A percentile compares a stretch with the other conserved stretches of the same genome.
Conservation (phyloP, 2,888 invertebrate species). For the Morpho achilles region DNA sequence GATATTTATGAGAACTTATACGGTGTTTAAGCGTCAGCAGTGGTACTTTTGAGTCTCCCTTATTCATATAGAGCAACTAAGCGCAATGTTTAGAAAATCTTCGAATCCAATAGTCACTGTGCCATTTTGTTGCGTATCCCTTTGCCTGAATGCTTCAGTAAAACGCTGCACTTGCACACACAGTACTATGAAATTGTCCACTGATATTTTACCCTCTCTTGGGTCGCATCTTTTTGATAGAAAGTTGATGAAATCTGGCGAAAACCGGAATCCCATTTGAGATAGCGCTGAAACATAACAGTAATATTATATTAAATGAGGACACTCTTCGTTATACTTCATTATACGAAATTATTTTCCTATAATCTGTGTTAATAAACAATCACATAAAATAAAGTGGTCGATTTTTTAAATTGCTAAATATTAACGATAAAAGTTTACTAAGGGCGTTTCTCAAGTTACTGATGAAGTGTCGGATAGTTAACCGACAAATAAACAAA, state of each 20-base stretch:
- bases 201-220: constrained; percentile 82
- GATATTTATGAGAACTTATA: too few species aligned
- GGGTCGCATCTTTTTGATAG: constrained; percentile 85
- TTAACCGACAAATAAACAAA: too few species aligned
- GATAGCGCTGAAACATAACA: constrained; percentile 81
- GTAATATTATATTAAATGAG: background rate
- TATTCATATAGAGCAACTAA: constrained; percentile 82
- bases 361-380: too few species aligned
- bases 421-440: background rate
- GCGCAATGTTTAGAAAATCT: constrained; percentile 91
- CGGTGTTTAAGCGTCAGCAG: too few species aligned
- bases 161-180: constrained; percentile 94
- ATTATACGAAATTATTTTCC: too few species aligned
- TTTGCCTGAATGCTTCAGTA: constrained; percentile 90
- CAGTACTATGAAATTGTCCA: constrained; percentile 93
- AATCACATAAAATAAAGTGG: too few species aligned
- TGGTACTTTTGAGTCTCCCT: too few species aligned
- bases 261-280: constrained; percentile 93
- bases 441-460: background rate
- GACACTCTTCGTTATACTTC: too few species aligned
- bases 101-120: constrained; percentile 92
- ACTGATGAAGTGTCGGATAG: too few species aligned
- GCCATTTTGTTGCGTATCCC: constrained; percentile 90
- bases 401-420: background rate
- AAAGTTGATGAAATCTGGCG: constrained; percentile 87